Evolutionary conservation across 2,797 vertebrate species (phyloP).

Genomic region (Schizopygopsis pylzovi): DNA sequence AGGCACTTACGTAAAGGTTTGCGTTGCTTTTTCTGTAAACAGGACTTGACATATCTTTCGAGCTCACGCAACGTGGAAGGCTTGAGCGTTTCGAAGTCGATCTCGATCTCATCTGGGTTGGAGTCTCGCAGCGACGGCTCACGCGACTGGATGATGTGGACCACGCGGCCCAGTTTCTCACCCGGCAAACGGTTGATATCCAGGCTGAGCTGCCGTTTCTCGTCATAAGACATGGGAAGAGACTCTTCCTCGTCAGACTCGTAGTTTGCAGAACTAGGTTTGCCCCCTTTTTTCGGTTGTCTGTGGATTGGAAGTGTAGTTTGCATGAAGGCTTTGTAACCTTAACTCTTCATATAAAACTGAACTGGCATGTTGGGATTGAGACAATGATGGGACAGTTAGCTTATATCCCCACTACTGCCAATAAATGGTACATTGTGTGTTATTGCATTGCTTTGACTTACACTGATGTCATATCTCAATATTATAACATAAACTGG

Average conservation of each 20-base stretch:
- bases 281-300: constrained; percentile 90
- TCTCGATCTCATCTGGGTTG: constrained; percentile 97
- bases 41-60: constrained; percentile 97
- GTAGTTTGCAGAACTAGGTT: constrained; percentile 80
- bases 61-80: constrained; percentile 94
- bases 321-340: not conserved
- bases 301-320: constrained; percentile 68
- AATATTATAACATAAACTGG: not conserved
- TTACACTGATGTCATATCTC: not conserved
- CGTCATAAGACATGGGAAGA: constrained; percentile 95
- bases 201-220: constrained; percentile 94
- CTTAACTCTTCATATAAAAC: not conserved
- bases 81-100: constrained; percentile 97
- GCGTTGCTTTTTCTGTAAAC: constrained; percentile 95
- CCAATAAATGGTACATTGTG: not conserved
- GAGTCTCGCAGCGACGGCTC: constrained; percentile 96
- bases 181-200: constrained; percentile 96
- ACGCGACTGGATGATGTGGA: constrained; percentile 96
- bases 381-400: not conserved
- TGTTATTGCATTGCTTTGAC: not conserved
- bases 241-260: constrained; percentile 92
- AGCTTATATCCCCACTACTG: too few relatives aligned
- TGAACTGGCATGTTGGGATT: constrained; percentile 7
- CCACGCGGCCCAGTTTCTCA: constrained; percentile 95
- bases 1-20: constrained; percentile 91